Base-by-base conservation (phyloP, 2,113 vertebrate genomes). In the Sapayoa aenigma region DNA sequence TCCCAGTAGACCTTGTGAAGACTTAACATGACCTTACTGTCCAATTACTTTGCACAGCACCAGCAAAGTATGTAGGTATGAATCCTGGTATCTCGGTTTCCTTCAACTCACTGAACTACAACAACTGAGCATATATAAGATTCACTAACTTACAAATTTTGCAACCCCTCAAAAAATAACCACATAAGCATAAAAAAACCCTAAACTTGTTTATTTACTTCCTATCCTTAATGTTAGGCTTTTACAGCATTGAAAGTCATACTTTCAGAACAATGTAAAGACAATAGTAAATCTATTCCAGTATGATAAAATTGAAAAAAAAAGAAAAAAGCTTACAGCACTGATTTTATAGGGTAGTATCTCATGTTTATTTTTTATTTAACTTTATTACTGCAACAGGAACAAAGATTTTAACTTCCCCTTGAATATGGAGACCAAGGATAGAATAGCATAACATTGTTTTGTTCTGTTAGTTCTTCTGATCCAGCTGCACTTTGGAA, bases 141-240 rank as follows among this genome's bases (percentile, higher is more conserved):
- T 79, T 50, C 27, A 55, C 50, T 44, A 42, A 69, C 11, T 63
- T 33, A 60, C 12, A 81, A 66, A 58, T 50, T 27, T 16, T 58
- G 8, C 39, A 60, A 50, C 91, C 18, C 42, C 39, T 90, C 37
- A n/a, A 44, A 77, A 94, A 23, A 86, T 35, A 93, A 74, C 5
- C 30, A 65, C 1, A 0, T 20, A 89, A 62, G n/a, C n/a, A 80
- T 30, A 35, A 84, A 52, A 35, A 35, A 0, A 0, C 2, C 5
- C 9, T 31, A 11, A 62, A 60, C 5, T 52, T 82, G 8, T 35
- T 68, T 76, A 31, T 79, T 79, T 73, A 55, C 30, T 53, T 77
- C 16, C 31, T 71, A 17, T n/a, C 9, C 42, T 78, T 49, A 56
- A 25, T 21, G 14, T 58, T 33, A 79, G 37, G 49, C 9, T 89